Conservation (phyloP, 1,140 invertebrate genomes). For the Drosophila seguyi region DNA sequence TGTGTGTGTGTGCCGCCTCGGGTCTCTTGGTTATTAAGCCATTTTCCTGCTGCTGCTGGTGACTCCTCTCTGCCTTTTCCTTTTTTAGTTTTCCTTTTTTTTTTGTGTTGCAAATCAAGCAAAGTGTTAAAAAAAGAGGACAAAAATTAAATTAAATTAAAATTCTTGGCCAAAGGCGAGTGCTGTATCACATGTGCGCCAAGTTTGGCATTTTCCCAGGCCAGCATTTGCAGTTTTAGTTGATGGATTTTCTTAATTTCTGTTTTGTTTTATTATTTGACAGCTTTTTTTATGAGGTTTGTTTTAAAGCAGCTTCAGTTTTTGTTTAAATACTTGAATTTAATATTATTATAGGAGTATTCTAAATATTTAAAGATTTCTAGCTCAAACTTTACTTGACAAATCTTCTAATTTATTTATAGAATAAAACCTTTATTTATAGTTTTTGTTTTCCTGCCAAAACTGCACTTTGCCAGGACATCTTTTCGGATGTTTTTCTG, state of each 20-base stretch:
- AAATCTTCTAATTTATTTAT: not conserved
- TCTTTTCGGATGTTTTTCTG: constrained; percentile 1
- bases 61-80: not conserved
- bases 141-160: constrained; percentile 50
- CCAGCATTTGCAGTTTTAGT: constrained; percentile 10
- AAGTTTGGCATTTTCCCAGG: constrained; percentile 40
- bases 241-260: constrained; percentile 1
- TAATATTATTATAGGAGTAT: not conserved
- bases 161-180: constrained; percentile 37
- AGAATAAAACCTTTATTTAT: not conserved
- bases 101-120: constrained; percentile 45
- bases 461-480: constrained; percentile 3
- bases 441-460: not conserved
- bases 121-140: constrained; percentile 37
- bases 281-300: not conserved
- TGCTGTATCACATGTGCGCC: constrained; percentile 32
- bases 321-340: not conserved
- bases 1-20: constrained; percentile 19
- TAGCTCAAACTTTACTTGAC: not conserved
- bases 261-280: constrained; percentile 1
- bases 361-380: not conserved
- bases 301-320: constrained; percentile 3
- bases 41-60: constrained; percentile 21
- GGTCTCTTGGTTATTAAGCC: constrained; percentile 55
- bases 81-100: not conserved